phyloP scores from a whole-genome alignment of 2,888 invertebrate species.

The Cephus sareptanus region DNA sequence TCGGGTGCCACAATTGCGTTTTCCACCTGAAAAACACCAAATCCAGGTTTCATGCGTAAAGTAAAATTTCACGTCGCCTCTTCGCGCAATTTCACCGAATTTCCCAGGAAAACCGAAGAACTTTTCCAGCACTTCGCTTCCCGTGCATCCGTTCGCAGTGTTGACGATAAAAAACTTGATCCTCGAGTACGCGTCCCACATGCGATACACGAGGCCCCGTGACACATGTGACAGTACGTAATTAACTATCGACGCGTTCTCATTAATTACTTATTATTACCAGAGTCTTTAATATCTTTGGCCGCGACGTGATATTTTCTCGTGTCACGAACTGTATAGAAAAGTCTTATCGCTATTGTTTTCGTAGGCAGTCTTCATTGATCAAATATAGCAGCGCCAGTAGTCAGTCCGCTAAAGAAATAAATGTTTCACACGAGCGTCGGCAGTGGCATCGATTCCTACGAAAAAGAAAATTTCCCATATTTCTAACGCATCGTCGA shows the following conservation, averaged over 20 bases:
- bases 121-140: background rate
- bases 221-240: background rate
- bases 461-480: background rate
- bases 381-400: background rate
- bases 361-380: background rate
- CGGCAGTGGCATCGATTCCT: background rate
- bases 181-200: background rate
- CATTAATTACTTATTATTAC: background rate
- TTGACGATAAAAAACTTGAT: background rate
- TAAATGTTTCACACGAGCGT: background rate
- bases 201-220: background rate
- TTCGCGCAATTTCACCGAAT: background rate
- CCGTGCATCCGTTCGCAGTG: background rate
- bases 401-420: background rate
- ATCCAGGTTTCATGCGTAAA: background rate
- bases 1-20: background rate
- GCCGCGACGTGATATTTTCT: background rate
- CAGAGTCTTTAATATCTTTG: background rate
- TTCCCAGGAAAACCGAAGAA: background rate
- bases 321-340: background rate
- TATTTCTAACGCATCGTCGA: background rate
- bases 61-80: background rate
- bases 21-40: background rate
- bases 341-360: background rate
- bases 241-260: background rate